These are phyloP conservation scores for Cryptoprocta ferox DNA, from an alignment of 2,797 vertebrate species.

Conservation along the genomic window DNA sequence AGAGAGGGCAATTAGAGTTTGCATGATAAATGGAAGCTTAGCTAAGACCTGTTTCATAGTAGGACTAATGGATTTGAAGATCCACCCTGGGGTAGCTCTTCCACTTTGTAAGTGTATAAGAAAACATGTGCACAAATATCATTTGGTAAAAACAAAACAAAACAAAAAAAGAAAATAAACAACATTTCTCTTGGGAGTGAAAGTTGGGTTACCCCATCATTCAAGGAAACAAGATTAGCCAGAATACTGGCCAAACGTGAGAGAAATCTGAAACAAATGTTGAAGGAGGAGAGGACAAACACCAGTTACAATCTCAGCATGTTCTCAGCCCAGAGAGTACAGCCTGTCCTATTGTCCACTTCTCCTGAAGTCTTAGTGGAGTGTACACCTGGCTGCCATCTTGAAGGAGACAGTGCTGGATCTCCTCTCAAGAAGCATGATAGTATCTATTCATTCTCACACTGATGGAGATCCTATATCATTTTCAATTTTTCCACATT, in stretches of 20 bases:
- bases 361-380: not conserved
- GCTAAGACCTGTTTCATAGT: not conserved
- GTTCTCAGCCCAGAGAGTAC: not conserved
- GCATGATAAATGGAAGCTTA: not conserved
- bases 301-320: not conserved
- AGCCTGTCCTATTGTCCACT: not conserved
- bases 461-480: not conserved
- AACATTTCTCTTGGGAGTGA: not conserved
- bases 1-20: not conserved
- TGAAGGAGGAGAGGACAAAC: not conserved
- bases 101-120: not conserved
- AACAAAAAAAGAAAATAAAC: no score
- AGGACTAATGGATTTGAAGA: not conserved
- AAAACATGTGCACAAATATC: not conserved
- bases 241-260: not conserved
- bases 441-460: not conserved
- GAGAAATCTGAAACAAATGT: not conserved
- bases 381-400: not conserved
- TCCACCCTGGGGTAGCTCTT: not conserved
- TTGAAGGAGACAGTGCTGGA: not conserved
- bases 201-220: not conserved
- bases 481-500: no score
- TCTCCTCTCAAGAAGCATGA: not conserved
- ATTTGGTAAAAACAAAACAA: no score
- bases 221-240: no score